Conservation (phyloP, 2,797 vertebrate genomes). For the Siniperca undulata region DNA sequence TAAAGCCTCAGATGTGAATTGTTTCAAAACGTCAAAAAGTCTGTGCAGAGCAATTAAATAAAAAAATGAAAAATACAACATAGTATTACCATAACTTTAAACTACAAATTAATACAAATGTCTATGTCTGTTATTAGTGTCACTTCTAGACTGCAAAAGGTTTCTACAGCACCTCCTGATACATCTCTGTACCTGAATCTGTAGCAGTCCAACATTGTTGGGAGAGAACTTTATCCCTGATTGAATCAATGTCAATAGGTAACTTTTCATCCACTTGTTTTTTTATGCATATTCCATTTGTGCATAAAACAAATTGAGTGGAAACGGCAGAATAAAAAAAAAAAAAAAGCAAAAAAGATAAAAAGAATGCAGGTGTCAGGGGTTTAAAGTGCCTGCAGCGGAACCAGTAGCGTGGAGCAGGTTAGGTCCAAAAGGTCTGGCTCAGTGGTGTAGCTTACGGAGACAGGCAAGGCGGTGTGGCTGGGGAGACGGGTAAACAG, state of each 20-base stretch:
- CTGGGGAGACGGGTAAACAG: too few species aligned
- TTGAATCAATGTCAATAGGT: neutral
- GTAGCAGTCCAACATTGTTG: neutral
- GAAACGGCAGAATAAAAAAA: neutral
- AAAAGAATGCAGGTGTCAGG: neutral
- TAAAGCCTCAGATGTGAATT: conserved; percentile 8
- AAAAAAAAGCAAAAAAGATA: too few species aligned
- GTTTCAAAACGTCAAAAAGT: neutral
- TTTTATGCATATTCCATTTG: neutral
- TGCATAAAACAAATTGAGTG: neutral
- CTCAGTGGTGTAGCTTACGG: too few species aligned
- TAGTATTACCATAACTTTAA: neutral
- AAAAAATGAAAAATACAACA: neutral
- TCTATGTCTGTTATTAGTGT: neutral
- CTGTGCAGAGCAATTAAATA: neutral
- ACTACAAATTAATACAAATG: neutral
- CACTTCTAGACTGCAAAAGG: neutral
- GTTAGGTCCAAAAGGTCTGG: too few species aligned
- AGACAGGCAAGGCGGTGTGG: too few species aligned
- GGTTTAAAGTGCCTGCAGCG: neutral
- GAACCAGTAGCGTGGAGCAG: too few species aligned
- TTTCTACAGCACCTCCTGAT: neutral
- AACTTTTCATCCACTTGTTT: neutral
- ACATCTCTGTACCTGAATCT: neutral
- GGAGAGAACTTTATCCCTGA: neutral